phyloP scores from a whole-genome alignment of 2,113 vertebrate species.

The Narcine bancroftii region DNA sequence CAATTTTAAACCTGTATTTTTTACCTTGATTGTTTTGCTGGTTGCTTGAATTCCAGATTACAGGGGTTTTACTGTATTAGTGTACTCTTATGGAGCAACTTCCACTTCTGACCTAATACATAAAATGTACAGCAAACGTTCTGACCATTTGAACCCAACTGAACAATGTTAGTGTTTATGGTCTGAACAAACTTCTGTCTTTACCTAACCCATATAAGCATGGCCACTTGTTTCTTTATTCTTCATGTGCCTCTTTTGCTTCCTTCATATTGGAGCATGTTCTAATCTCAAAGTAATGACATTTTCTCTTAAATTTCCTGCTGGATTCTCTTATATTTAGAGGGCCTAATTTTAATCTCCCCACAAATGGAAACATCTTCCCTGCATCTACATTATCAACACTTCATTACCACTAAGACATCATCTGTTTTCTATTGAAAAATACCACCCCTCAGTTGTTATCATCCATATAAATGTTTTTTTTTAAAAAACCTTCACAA shows the following conservation, averaged over 20 bases:
- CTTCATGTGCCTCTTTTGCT: not conserved
- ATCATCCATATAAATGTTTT: not conserved
- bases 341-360: not conserved
- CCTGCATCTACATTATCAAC: not conserved
- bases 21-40: no score
- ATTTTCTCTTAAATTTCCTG: no score
- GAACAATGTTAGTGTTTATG: no score
- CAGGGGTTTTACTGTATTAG: no score
- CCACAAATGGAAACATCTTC: not conserved
- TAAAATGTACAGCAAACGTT: not conserved
- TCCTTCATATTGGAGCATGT: no score
- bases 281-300: no score
- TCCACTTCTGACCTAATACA: not conserved
- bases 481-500: not conserved
- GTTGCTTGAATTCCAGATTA: no score
- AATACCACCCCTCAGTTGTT: not conserved
- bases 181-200: no score
- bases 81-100: not conserved
- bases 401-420: no score
- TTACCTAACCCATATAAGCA: no score
- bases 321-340: not conserved
- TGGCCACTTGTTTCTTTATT: not conserved
- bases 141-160: no score
- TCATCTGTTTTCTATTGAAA: not conserved
- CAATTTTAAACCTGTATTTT: no score